Base-by-base conservation (phyloP, 2,113 vertebrate genomes). In the Phasianus colchicus region DNA sequence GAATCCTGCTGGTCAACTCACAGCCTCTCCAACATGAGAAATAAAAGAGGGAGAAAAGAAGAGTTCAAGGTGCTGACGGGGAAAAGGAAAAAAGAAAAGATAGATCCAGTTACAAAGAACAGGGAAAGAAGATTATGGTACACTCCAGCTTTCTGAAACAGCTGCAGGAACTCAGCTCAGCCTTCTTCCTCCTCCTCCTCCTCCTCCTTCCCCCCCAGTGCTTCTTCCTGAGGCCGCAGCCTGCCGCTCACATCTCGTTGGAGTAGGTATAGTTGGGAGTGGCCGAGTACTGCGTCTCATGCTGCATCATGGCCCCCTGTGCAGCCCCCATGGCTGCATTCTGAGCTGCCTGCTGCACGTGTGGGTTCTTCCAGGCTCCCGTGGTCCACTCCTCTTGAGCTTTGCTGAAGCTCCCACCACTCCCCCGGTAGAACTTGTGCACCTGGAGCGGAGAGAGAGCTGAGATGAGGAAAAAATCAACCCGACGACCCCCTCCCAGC, bases 321-420 rank as follows among this genome's bases (percentile, higher is more conserved):
- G 99, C 99, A 0, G 99, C 99, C 10, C 99, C 99, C 97, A 99
- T 98, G 5, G 99, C 99, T 1, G 99, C 99, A 18, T 98, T 99
- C 97, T 99, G 99, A 2, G 99, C 99, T 1, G 99, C 99, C 95
- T 99, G 98, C 94, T 99, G 99, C 24, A 99, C 99, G 0, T 99
- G 99, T 0, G 99, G 99, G 88, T 99, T 99, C 97, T 99, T 99
- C 99, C 99, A 99, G 1, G 99, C 99, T 6, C 99, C 99, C 0
- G 98, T 98, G 91, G 99, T 98, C 99, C 99, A 99, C 97, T 99
- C 99, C 90, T 99, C 99, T 93, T 99, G 99, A 9, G 99, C 99
- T 96, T 99, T 99, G 96, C 99, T 99, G 98, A 99, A 97, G 91
- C 99, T 99, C 10, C 99, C 99, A 0, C 99, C 99, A 2, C 98